Evolutionary conservation across 2,797 vertebrate species (phyloP).

Genomic region (Helostoma temminkii): DNA sequence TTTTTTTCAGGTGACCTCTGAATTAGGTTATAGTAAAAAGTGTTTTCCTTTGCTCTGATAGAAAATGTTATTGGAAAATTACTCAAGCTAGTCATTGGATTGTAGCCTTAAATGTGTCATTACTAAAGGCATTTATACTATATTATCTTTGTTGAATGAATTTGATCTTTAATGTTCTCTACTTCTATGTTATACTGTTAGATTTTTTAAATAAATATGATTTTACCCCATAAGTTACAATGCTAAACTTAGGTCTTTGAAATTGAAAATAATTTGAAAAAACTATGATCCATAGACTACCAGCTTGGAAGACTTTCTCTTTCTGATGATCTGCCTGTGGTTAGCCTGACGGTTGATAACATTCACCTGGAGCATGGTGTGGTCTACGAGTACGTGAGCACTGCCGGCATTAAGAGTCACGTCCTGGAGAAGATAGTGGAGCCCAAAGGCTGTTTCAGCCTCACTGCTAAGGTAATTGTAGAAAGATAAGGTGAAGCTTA

Average conservation of each 20-base stretch:
- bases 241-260: neutral
- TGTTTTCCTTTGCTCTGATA: constrained; percentile 19
- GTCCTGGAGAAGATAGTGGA: constrained; percentile 96
- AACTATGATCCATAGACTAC: constrained; percentile 58
- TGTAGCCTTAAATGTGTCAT: constrained; percentile 6
- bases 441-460: constrained; percentile 92
- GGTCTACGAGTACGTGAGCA: constrained; percentile 94
- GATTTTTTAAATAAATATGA: neutral
- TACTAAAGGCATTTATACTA: neutral
- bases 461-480: constrained; percentile 92
- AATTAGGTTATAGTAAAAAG: constrained; percentile 13
- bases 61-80: constrained; percentile 24
- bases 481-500: neutral
- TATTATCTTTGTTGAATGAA: too few relatives aligned
- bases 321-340: constrained; percentile 82
- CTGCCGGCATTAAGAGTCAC: constrained; percentile 91
- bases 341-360: constrained; percentile 95
- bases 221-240: neutral
- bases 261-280: neutral
- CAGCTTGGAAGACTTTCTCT: constrained; percentile 77
- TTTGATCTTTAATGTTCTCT: too few relatives aligned
- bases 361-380: constrained; percentile 94
- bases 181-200: neutral
- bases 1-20: constrained; percentile 43
- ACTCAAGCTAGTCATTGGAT: constrained; percentile 5